Percentiles rank a stretch among this genome's conserved stretches.
Evolutionary conservation across 2,797 vertebrate species (phyloP).

Genomic region (Anguilla pacifica): DNA sequence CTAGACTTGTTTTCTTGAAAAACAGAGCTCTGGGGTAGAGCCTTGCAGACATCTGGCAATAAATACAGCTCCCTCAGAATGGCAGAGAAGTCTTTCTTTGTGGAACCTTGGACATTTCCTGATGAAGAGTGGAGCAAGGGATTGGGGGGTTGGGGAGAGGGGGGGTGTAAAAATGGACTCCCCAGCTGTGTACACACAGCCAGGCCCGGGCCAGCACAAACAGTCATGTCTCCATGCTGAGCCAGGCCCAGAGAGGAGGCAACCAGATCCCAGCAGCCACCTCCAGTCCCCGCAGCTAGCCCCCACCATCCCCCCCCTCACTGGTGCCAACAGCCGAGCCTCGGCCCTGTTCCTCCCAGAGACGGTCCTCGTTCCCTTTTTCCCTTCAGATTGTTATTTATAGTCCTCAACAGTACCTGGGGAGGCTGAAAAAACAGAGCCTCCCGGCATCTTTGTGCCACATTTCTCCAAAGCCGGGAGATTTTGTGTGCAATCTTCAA

Average conservation of each 20-base stretch:
- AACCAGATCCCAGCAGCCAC: conserved; percentile 37
- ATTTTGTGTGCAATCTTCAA: conserved; percentile 26
- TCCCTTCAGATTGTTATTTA: background rate
- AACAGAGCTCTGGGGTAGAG: conserved; percentile 52
- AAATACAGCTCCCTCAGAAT: conserved; percentile 56
- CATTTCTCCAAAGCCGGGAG: conserved; percentile 15
- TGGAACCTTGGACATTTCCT: conserved; percentile 63
- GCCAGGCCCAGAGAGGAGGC: conserved; percentile 38
- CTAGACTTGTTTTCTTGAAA: conserved; percentile 59
- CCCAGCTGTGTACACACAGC: conserved; percentile 78
- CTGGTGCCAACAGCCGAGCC: conserved; percentile 23
- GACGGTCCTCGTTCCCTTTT: background rate
- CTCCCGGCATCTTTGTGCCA: background rate
- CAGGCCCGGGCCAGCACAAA: conserved; percentile 56
- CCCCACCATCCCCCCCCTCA: background rate
- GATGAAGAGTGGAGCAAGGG: conserved; percentile 52
- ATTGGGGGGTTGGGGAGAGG: conserved; percentile 27
- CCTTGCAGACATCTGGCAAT: conserved; percentile 64
- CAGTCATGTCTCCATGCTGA: conserved; percentile 54
- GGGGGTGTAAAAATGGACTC: conserved; percentile 66
- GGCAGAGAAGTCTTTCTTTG: conserved; percentile 64
- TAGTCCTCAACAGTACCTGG: background rate
- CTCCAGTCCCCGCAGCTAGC: background rate
- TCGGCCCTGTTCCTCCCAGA: background rate
- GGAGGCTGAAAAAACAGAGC: conserved; percentile 33